Evolutionary conservation across 1,140 invertebrate genomes (phyloP).

Genomic region (Ceratosolen fusciceps): DNA sequence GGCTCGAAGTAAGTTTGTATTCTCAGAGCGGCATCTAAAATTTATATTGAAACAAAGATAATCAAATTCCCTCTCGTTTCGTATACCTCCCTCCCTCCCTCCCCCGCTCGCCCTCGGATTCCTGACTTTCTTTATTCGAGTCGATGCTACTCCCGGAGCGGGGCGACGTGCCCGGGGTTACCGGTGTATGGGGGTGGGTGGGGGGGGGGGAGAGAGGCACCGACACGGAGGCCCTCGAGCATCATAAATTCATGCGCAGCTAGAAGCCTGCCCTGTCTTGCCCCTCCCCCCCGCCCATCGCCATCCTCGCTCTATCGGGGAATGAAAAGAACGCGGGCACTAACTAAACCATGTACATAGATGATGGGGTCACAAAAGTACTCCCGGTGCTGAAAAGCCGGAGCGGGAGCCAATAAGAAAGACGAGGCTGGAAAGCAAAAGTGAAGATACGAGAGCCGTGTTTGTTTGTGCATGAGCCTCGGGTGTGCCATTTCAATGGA

Average conservation of each 20-base stretch:
- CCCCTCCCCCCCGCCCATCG: no score
- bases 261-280: not conserved
- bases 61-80: slow-evolving; percentile 13
- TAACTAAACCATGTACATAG: slow-evolving; percentile 21
- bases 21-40: slow-evolving; percentile 9
- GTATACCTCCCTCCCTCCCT: not conserved
- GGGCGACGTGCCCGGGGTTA: no score
- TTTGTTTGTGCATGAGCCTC: not conserved
- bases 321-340: slow-evolving; percentile 20
- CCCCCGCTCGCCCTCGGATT: not conserved
- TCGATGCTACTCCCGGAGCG: no score
- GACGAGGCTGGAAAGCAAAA: not conserved
- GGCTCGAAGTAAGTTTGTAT: slow-evolving; percentile 8
- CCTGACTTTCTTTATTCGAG: not conserved
- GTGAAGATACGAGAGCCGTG: not conserved
- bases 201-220: not conserved
- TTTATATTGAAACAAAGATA: slow-evolving; percentile 40
- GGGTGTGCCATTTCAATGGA: not conserved
- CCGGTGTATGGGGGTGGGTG: no score
- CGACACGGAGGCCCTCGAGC: slow-evolving; percentile 15
- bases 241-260: slow-evolving; percentile 39
- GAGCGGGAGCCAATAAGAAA: not conserved
- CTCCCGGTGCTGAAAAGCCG: not conserved
- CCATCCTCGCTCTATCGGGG: not conserved
- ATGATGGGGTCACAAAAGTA: not conserved